Conservation (phyloP, 2,888 invertebrate genomes). For the Drosophila eohydei region DNA sequence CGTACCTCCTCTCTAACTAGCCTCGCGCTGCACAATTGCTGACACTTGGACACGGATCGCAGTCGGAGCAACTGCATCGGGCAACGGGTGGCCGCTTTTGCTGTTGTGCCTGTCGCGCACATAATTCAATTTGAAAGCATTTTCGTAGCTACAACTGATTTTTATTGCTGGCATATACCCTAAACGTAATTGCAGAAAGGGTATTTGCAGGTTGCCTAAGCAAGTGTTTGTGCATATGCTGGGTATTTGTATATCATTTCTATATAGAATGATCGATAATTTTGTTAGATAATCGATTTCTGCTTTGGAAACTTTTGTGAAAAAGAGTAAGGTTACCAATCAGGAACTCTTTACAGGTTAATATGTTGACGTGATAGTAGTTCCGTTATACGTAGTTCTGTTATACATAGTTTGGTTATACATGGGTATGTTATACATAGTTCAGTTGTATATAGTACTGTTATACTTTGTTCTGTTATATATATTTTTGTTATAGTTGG, state of each 20-base stretch:
- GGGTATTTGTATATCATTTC: neutral
- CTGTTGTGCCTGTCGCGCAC: conserved; percentile 37
- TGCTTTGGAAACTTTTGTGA: too few relatives aligned
- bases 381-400: too few relatives aligned
- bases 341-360: too few relatives aligned
- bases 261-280: neutral
- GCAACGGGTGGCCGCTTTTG: conserved; percentile 22
- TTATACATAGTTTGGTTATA: too few relatives aligned
- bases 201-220: neutral
- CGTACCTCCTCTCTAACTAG: neutral
- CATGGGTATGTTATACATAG: too few relatives aligned
- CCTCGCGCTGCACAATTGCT: conserved; percentile 52
- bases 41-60: conserved; percentile 74
- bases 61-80: conserved; percentile 45
- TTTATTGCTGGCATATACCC: conserved; percentile 28
- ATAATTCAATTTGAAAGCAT: conserved; percentile 78
- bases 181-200: conserved; percentile 3
- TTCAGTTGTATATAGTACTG: too few relatives aligned
- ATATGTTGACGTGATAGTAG: too few relatives aligned
- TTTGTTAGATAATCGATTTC: too few relatives aligned
- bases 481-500: too few relatives aligned
- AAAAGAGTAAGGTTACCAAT: too few relatives aligned
- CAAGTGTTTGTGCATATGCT: too few relatives aligned
- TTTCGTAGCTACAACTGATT: conserved; percentile 57
- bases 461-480: too few relatives aligned